Evolutionary conservation across 2,113 vertebrate species (phyloP).

Genomic region (Chamaea fasciata): DNA sequence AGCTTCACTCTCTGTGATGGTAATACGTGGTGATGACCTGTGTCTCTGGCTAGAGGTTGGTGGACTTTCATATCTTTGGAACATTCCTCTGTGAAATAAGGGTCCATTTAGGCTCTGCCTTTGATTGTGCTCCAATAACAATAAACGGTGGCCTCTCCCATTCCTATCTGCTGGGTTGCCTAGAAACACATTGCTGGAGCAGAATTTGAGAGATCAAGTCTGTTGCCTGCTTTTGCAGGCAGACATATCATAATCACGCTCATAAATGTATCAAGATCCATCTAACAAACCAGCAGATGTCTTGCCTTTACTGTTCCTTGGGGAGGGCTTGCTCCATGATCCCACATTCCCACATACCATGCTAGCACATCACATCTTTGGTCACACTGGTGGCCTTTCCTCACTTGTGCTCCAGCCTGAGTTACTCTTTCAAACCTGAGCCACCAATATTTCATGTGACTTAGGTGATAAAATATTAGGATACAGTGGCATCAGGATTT

Average conservation of each 20-base stretch:
- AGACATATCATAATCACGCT: neutral
- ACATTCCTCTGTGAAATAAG: neutral
- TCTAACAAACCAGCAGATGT: neutral
- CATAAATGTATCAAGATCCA: neutral
- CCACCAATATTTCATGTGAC: neutral
- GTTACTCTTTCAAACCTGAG: neutral
- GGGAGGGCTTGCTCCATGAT: neutral
- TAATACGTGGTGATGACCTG: neutral
- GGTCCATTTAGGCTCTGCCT: neutral
- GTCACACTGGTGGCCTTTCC: neutral
- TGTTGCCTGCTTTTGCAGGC: neutral
- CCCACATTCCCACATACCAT: neutral
- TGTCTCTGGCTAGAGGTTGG: neutral
- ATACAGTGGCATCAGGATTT: neutral
- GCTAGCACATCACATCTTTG: rapidly evolving
- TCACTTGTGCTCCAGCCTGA: neutral
- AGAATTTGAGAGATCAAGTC: neutral
- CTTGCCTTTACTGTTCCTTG: neutral
- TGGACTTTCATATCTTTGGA: neutral
- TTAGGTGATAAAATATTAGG: neutral
- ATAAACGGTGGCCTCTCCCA: neutral
- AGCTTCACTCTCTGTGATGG: neutral
- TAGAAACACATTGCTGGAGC: neutral
- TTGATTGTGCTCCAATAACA: neutral
- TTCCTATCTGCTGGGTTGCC: neutral